Percentiles rank a stretch among this genome's conserved stretches.
phyloP scores from a whole-genome alignment of 2,113 vertebrate species.

The Podocnemis expansa region DNA sequence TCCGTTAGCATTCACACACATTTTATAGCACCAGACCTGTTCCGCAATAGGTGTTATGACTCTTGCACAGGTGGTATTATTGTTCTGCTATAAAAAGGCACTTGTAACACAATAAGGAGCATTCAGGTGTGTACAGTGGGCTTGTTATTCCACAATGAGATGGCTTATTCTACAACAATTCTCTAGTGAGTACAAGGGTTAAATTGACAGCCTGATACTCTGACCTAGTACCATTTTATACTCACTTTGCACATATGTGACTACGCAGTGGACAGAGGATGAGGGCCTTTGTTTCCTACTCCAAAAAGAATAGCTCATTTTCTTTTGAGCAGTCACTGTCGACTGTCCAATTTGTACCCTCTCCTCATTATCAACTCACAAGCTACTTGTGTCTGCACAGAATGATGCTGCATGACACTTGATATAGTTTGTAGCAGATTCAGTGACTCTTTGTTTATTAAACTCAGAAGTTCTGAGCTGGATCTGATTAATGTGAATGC shows the following conservation, averaged over 20 bases:
- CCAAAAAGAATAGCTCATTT: background rate
- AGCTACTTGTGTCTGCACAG: background rate
- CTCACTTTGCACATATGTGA: background rate
- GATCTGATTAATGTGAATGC: background rate
- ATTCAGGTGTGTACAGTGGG: too few species aligned
- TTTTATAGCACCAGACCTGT: too few species aligned
- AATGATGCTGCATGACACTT: fast-evolving
- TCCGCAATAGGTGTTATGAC: too few species aligned
- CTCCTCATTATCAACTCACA: background rate
- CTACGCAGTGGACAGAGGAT: background rate
- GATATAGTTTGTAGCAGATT: background rate
- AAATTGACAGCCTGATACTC: background rate
- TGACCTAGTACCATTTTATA: background rate
- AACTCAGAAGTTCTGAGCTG: background rate
- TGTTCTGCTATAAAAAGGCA: too few species aligned
- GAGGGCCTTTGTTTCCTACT: background rate
- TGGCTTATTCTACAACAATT: too few species aligned
- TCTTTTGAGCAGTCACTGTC: background rate
- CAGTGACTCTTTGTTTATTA: background rate
- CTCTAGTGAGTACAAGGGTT: too few species aligned
- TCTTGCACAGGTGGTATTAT: too few species aligned
- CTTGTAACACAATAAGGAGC: too few species aligned
- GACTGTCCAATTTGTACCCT: background rate
- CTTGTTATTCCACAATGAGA: too few species aligned
- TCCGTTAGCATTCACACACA: too few species aligned